Evolutionary conservation across 2,888 invertebrate genomes (phyloP), one percentile per base, ranked within the genome.

Genomic region (Nomada fabriciana): DNA sequence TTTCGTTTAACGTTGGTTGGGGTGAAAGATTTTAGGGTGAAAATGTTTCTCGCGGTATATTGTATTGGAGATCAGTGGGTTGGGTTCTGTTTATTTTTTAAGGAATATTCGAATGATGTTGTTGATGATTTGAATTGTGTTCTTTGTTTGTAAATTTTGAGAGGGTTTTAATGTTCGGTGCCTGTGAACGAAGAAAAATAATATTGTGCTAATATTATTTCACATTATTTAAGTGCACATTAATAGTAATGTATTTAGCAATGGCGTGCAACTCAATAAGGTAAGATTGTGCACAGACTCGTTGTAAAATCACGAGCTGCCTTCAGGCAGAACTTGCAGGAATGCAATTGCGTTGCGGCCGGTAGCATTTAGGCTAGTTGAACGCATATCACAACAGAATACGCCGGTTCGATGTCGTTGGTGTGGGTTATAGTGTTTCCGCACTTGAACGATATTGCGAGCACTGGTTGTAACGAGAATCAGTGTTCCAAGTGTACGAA

Each of bases 321-420:
- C 65, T 67, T 71, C 29, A 65, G 43, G 60, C 11, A 25, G 77
- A 60, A 60, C 65, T 61, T 50, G 53, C 15, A 4, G 71, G 79
- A 80, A 78, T 78, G 80, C 80, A 80, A 80, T 80, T 71, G 70
- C 78, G 60, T 50, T 61, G 23, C 61, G 23, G 23, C 18, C 20
- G 55, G 20, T 71, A 65, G 78, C 80, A 77, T 80, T 50, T 78
- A 25, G 36, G 53, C 47, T 36, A 55, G 78, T 53, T 80, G 78
- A 78, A 80, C 55, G 59, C 65, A 60, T 71, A 71, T 70, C 80
- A 60, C 25, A 53, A 59, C 60, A 59, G 50, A 76, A 55, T 70
- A 59, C 70, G 47, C 60, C 53, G 53, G 60, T 71, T 61, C 71
- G 60, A 70, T 80, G 59, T n/a, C 61, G n/a, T 3, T 50, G 47